phyloP scores from a whole-genome alignment of 1,140 invertebrate genomes.

The Venustaconcha ellipsiformis region DNA sequence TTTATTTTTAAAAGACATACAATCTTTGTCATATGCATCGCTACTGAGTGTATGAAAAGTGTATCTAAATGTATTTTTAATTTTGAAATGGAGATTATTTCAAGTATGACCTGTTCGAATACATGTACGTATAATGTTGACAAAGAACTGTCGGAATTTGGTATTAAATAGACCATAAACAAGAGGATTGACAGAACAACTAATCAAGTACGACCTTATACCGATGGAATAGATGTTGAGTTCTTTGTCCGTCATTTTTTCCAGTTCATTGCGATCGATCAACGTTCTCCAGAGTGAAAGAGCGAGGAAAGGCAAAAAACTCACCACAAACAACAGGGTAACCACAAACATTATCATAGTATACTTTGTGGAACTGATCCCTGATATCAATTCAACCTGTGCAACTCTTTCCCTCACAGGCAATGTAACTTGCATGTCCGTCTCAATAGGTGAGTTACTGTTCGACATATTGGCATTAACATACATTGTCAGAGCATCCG shows the following conservation, averaged over 20 bases:
- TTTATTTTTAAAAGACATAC: no score
- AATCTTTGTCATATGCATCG: no score
- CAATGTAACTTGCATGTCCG: background rate
- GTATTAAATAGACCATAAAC: constrained; percentile 48
- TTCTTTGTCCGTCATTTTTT: constrained; percentile 13
- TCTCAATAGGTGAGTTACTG: background rate
- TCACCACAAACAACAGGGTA: constrained; percentile 21
- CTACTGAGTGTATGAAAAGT: no score
- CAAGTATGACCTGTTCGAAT: background rate
- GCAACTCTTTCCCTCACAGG: background rate
- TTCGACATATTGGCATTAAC: background rate
- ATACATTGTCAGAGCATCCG: background rate
- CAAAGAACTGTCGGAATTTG: constrained; percentile 31
- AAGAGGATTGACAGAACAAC: constrained; percentile 38
- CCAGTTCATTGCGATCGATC: constrained; percentile 2
- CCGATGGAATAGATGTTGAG: constrained; percentile 41
- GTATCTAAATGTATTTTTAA: no score
- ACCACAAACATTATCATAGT: constrained; percentile 27
- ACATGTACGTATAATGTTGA: constrained; percentile 5
- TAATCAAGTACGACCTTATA: constrained; percentile 40
- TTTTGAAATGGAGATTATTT: no score
- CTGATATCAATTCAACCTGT: constrained; percentile 5
- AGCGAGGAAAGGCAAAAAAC: constrained; percentile 20
- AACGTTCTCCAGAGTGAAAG: constrained; percentile 10
- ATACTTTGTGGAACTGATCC: constrained; percentile 3